Conservation (phyloP, 2,113 vertebrate genomes). For the Semnornis frantzii region DNA sequence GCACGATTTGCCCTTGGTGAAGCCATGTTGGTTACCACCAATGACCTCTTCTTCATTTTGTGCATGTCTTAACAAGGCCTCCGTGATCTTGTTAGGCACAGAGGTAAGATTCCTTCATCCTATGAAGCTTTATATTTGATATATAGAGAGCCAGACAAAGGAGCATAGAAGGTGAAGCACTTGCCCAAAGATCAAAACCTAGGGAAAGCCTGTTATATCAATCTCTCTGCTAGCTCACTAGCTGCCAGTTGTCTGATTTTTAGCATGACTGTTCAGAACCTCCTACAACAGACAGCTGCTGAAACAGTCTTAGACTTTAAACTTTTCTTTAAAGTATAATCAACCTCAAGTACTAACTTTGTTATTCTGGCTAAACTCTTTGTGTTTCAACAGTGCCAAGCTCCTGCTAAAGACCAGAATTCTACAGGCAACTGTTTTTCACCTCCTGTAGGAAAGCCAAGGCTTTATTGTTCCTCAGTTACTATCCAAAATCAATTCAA, state of each 20-base stretch:
- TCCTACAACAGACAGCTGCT: neutral
- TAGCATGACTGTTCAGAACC: neutral
- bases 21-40: too few species aligned
- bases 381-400: neutral
- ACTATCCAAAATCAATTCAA: conserved; percentile 29
- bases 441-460: neutral
- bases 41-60: too few species aligned
- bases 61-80: too few species aligned
- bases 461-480: conserved; percentile 1
- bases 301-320: neutral
- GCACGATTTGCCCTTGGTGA: too few species aligned
- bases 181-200: neutral
- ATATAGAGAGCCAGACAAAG: neutral
- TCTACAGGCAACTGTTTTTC: neutral
- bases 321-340: neutral
- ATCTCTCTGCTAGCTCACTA: neutral
- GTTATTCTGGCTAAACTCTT: neutral
- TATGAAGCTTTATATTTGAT: neutral
- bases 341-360: neutral
- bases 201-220: neutral
- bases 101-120: neutral
- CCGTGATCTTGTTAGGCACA: too few species aligned
- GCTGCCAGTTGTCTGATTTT: neutral
- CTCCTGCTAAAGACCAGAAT: neutral
- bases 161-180: neutral